A percentile compares a stretch with the other conserved stretches of the same genome.
phyloP scores from a whole-genome alignment of 2,888 invertebrate genomes.

The Caenorhabditis imperialis region DNA sequence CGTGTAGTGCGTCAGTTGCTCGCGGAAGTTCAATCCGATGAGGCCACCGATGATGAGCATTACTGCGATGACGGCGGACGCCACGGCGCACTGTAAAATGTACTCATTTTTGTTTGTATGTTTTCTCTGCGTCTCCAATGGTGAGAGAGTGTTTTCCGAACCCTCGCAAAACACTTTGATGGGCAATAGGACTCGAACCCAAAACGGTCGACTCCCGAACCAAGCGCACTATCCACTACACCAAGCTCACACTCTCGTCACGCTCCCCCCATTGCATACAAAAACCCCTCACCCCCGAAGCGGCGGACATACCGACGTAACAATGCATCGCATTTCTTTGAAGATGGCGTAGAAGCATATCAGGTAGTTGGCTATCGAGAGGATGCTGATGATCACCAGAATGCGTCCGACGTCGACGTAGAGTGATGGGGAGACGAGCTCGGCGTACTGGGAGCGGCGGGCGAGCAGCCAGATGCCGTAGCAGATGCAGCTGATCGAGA shows the following conservation, averaged over 20 bases:
- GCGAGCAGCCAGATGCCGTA: slow-evolving; percentile 75
- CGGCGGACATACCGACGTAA: slow-evolving; percentile 74
- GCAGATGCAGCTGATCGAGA: slow-evolving; percentile 67
- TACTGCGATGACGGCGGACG: slow-evolving; percentile 72
- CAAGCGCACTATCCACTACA: too few species aligned
- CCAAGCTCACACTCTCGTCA: too few species aligned
- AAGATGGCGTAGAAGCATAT: slow-evolving; percentile 69
- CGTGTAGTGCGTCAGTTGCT: slow-evolving; percentile 70
- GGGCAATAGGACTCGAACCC: too few species aligned
- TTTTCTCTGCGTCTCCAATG: neutral
- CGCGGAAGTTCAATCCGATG: slow-evolving; percentile 77
- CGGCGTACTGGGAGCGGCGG: slow-evolving; percentile 73
- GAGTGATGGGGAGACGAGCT: slow-evolving; percentile 74
- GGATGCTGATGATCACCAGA: slow-evolving; percentile 58
- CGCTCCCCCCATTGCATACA: too few species aligned
- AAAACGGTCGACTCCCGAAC: too few species aligned
- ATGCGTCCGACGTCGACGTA: slow-evolving; percentile 76
- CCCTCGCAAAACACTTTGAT: too few species aligned
- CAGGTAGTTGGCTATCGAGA: slow-evolving; percentile 68
- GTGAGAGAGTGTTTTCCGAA: neutral
- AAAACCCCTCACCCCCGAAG: too few species aligned
- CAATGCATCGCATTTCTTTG: slow-evolving; percentile 75
- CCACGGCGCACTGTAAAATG: slow-evolving; percentile 72
- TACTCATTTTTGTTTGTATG: neutral
- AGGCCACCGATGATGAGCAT: slow-evolving; percentile 77